phyloP scores from a whole-genome alignment of 2,113 vertebrate genomes.

The Heloderma charlesbogerti region DNA sequence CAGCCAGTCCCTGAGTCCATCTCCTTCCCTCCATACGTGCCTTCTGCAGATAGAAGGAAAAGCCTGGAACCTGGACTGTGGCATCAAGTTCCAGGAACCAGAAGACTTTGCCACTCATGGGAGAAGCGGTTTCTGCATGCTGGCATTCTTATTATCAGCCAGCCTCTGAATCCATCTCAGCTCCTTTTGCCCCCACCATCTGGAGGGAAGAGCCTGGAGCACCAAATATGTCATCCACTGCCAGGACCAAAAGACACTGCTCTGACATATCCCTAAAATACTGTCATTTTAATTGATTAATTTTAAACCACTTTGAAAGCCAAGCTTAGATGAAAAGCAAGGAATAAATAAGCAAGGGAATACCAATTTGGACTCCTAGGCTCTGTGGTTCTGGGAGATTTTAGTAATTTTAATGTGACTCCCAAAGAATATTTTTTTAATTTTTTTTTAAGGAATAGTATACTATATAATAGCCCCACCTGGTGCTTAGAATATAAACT shows the following conservation, averaged over 20 bases:
- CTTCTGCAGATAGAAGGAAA: neutral
- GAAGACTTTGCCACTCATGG: neutral
- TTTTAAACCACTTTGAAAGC: neutral
- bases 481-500: conserved; percentile 48
- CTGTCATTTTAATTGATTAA: neutral
- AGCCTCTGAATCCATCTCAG: neutral
- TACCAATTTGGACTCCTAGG: neutral
- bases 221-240: neutral
- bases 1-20: neutral
- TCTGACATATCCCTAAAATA: neutral
- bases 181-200: neutral
- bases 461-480: conserved; percentile 51
- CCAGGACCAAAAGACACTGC: neutral
- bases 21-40: neutral
- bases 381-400: neutral
- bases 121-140: neutral
- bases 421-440: neutral
- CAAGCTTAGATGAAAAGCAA: neutral
- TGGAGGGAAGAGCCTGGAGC: neutral
- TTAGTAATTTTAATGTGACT: neutral
- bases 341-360: neutral
- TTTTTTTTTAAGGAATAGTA: neutral
- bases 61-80: neutral
- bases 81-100: neutral
- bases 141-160: neutral